Evolutionary conservation across 2,797 vertebrate genomes (phyloP).

Genomic region (Anabacerthia variegaticeps): DNA sequence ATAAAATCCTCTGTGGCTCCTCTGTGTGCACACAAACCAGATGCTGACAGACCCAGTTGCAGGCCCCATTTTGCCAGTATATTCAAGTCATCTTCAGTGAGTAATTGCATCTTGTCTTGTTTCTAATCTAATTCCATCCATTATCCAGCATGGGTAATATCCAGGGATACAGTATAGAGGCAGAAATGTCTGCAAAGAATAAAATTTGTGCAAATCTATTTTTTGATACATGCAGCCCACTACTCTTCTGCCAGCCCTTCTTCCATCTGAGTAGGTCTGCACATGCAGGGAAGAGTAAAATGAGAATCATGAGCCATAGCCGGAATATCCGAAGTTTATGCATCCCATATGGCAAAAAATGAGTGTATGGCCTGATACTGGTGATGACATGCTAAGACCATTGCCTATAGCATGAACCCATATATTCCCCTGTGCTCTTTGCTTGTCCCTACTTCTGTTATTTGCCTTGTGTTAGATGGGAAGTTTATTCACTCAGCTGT

Average conservation of each 20-base stretch:
- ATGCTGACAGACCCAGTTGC: slow-evolving; percentile 9
- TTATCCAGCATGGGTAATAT: slow-evolving; percentile 53
- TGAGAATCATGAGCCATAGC: neutral
- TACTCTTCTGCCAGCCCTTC: neutral
- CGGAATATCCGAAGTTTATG: neutral
- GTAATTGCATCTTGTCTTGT: slow-evolving; percentile 33
- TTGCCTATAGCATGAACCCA: neutral
- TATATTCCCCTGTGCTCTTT: neutral
- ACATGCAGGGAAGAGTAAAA: neutral
- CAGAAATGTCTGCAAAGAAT: slow-evolving; percentile 21
- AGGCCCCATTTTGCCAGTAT: slow-evolving; percentile 20
- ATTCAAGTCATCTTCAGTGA: slow-evolving; percentile 27
- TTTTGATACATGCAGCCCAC: neutral
- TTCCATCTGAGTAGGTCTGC: neutral
- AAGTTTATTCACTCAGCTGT: neutral
- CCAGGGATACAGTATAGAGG: neutral
- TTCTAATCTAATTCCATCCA: slow-evolving; percentile 57
- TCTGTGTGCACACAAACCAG: neutral
- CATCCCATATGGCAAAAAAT: neutral
- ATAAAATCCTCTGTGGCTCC: slow-evolving; percentile 30
- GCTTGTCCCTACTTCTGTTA: neutral
- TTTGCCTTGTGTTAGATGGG: neutral
- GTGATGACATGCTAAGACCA: neutral
- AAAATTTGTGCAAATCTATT: slow-evolving; percentile 9
- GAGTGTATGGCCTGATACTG: neutral